phyloP scores from a whole-genome alignment of 2,797 vertebrate genomes.

The Psittacula derbiana region DNA sequence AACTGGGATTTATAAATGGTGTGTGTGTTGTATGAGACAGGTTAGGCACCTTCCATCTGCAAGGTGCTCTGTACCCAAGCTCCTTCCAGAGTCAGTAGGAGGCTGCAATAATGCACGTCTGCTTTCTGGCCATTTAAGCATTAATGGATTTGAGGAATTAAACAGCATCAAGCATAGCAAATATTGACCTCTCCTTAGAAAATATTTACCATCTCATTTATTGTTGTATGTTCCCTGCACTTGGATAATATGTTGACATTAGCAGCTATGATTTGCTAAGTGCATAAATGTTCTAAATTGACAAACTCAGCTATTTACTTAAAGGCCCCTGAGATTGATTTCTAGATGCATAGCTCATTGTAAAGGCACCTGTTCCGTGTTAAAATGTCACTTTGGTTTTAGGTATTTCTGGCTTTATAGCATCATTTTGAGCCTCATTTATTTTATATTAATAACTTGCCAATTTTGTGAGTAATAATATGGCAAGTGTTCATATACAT shows the following conservation, averaged over 20 bases:
- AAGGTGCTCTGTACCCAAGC: neutral
- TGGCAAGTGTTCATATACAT: neutral
- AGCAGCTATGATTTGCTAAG: constrained; percentile 42
- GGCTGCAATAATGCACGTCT: neutral
- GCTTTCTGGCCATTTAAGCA: constrained; percentile 8
- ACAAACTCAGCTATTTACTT: constrained; percentile 41
- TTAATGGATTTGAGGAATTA: constrained; percentile 59
- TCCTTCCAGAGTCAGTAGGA: neutral
- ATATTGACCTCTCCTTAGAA: constrained; percentile 62
- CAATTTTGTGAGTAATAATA: constrained; percentile 21
- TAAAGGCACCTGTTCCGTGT: neutral
- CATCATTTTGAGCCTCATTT: constrained; percentile 38
- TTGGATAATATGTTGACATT: constrained; percentile 33
- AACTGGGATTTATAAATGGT: neutral
- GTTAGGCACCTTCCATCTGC: neutral
- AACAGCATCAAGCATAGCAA: constrained; percentile 47
- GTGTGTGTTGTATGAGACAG: neutral
- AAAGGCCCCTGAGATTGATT: constrained; percentile 22
- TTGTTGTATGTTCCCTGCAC: constrained; percentile 3
- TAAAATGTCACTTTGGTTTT: constrained; percentile 28
- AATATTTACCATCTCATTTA: constrained; percentile 62
- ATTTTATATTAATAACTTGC: constrained; percentile 33
- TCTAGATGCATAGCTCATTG: neutral
- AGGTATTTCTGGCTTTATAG: constrained; percentile 25
- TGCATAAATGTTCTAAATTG: constrained; percentile 36